Conservation (phyloP, 2,888 invertebrate genomes). For the Rhabditoides inermis region DNA sequence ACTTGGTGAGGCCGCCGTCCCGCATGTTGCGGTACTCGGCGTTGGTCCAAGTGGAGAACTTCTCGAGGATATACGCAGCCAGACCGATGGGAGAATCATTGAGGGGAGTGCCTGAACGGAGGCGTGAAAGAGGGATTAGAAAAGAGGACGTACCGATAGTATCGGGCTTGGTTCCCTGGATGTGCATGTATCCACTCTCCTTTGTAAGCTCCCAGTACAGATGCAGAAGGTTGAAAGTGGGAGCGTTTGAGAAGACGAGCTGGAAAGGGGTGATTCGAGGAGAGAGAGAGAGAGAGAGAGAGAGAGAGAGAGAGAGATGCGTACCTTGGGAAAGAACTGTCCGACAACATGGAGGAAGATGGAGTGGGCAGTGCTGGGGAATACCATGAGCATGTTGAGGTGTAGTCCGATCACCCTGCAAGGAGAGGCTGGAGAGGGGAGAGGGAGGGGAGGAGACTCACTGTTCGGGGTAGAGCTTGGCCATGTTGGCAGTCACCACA, state of each 20-base stretch:
- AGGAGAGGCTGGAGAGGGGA: no score
- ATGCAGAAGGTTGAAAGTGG: conserved; percentile 11
- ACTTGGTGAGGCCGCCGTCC: conserved; percentile 64
- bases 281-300: conserved; percentile 6
- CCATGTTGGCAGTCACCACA: conserved; percentile 62
- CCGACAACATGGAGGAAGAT: conserved; percentile 25
- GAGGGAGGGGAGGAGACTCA: no score
- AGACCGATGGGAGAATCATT: conserved; percentile 74
- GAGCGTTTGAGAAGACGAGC: conserved; percentile 13
- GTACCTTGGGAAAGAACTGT: conserved; percentile 20
- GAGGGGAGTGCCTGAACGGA: conserved; percentile 62
- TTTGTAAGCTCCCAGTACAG: conserved; percentile 43
- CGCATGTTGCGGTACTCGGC: conserved; percentile 54
- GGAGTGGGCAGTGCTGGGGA: conserved; percentile 42
- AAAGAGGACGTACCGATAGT: conserved; percentile 65
- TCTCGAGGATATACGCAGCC: conserved; percentile 81
- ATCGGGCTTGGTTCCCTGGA: conserved; percentile 81
- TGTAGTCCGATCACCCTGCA: conserved; percentile 61
- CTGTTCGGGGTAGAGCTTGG: conserved; percentile 62
- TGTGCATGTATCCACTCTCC: conserved; percentile 62
- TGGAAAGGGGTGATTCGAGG: conserved; percentile 5
- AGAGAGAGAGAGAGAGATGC: not conserved
- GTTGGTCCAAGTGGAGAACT: conserved; percentile 71
- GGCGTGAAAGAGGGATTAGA: not conserved
- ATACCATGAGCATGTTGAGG: conserved; percentile 60